These are phyloP conservation scores for Silurus lanzhouensis DNA, from an alignment of 2,797 vertebrate genomes.

Conservation along the genomic window DNA sequence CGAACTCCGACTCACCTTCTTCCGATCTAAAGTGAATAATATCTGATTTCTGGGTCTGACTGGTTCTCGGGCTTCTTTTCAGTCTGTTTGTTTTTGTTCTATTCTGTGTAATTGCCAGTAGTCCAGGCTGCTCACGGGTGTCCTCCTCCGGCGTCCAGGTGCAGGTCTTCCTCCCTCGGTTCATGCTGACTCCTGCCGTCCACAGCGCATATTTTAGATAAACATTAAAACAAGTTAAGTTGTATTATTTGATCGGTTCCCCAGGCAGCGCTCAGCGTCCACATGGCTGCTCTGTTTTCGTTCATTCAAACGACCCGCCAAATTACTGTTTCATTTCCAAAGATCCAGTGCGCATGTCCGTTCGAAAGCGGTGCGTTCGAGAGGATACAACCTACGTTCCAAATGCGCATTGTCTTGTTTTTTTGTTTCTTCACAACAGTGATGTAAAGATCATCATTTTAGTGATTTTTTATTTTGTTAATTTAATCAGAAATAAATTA, in stretches of 20 bases:
- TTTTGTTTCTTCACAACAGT: too few species aligned
- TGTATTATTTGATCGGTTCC: background rate
- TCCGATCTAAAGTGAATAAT: background rate
- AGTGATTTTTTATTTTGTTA: too few species aligned
- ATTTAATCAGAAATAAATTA: too few species aligned
- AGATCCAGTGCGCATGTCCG: slow-evolving; percentile 13
- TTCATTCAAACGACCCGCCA: slow-evolving; percentile 20
- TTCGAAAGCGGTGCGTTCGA: slow-evolving; percentile 5
- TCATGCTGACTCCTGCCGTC: slow-evolving; percentile 7
- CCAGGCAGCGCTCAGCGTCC: too few species aligned
- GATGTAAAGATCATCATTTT: too few species aligned
- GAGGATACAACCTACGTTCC: background rate
- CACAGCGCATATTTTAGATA: background rate
- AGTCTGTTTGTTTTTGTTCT: slow-evolving; percentile 63
- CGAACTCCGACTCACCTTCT: background rate
- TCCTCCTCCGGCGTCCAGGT: background rate
- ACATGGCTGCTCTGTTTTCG: background rate
- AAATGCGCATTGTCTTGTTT: slow-evolving; percentile 12
- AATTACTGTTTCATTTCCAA: background rate
- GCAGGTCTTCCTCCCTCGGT: background rate
- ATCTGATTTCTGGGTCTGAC: background rate
- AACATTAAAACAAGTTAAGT: background rate
- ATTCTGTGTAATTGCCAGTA: slow-evolving; percentile 30
- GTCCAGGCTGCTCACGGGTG: background rate
- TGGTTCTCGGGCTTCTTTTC: slow-evolving; percentile 61